Evolutionary conservation across 2,797 vertebrate species (phyloP).

Genomic region (Moxostoma hubbsi): DNA sequence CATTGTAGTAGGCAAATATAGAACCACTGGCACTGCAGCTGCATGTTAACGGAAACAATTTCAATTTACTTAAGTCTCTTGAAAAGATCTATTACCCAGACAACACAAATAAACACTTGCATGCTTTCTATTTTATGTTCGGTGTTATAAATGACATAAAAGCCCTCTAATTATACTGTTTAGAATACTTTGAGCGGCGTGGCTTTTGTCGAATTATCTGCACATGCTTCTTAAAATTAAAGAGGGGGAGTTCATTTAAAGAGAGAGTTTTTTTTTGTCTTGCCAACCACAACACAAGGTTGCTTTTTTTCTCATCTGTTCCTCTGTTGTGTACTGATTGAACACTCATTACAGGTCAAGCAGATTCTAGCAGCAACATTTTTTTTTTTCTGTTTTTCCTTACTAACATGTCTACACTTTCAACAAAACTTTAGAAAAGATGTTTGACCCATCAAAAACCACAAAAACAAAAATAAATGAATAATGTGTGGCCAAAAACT

Average conservation of each 20-base stretch:
- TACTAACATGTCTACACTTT: slow-evolving; percentile 39
- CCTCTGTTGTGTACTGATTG: background rate
- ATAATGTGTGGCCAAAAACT: background rate
- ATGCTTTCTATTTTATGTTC: slow-evolving; percentile 60
- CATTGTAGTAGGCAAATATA: slow-evolving; percentile 18
- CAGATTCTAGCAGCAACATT: slow-evolving; percentile 24
- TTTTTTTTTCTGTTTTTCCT: slow-evolving; percentile 55
- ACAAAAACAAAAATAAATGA: background rate
- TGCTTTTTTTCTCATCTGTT: slow-evolving; percentile 1
- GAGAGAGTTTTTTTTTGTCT: slow-evolving; percentile 50
- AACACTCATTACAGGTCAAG: background rate
- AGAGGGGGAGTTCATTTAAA: slow-evolving; percentile 8
- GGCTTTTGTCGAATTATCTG: slow-evolving; percentile 68
- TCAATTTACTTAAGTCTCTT: slow-evolving; percentile 39
- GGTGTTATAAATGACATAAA: slow-evolving; percentile 56
- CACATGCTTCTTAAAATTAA: slow-evolving; percentile 67
- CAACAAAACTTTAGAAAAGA: background rate
- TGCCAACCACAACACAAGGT: slow-evolving; percentile 62
- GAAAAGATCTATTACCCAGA: slow-evolving; percentile 22
- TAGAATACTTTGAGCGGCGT: slow-evolving; percentile 58
- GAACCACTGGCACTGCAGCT: slow-evolving; percentile 23
- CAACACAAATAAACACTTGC: slow-evolving; percentile 46
- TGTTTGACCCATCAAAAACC: no score
- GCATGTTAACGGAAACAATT: slow-evolving; percentile 27
- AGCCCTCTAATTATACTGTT: slow-evolving; percentile 67